Base-by-base conservation (phyloP, 2,113 vertebrate genomes). In the Ondatra zibethicus region DNA sequence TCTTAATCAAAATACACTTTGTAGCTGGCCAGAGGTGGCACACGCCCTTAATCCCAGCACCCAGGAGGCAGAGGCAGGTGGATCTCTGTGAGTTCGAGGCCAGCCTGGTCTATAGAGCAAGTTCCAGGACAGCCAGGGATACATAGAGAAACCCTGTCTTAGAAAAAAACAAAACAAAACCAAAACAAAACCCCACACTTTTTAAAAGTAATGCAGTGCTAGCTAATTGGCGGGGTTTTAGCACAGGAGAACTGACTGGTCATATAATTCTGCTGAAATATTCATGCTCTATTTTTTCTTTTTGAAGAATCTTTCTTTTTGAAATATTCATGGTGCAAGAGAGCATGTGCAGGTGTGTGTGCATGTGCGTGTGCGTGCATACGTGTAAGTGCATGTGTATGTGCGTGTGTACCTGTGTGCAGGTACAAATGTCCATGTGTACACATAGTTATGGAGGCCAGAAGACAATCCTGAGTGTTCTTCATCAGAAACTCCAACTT, bases 161-260 rank as follows among this genome's bases (percentile, higher is more conserved):
- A 36, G 36, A 72, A 72, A 72, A 66, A 36, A 68, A 68, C 11
- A 27, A 66, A 68, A 36, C 33, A 70, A 36, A 70, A 36, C 31
- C 3, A 68, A 68, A 68, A 2, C 1, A 72, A 72, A n/a, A 66
- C 10, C 11, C 3, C 65, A 73, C 36, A 73, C 2, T 73, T 73
- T n/a, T 39, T 39, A 27, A 55, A 55, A 55, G 33, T 25, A 70
- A 47, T 23, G 11, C 47, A 50, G 19, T 33, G 31, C 21, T 75
- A 63, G 2, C 73, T 89, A 77, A 2, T 81, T 94, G 33, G 16
- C 73, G 42, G 45, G 23, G 45, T 88, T 66, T 42, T 91, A 42
- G 17, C 98, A 55, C 95, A 89, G 86, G 73, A 45, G 58, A 96
- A 92, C 88, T 63, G 14, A 19, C 88, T 50, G 31, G 13, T 61